Conservation (phyloP, 1,140 invertebrate genomes). For the Pseudomyrmex concolor region DNA sequence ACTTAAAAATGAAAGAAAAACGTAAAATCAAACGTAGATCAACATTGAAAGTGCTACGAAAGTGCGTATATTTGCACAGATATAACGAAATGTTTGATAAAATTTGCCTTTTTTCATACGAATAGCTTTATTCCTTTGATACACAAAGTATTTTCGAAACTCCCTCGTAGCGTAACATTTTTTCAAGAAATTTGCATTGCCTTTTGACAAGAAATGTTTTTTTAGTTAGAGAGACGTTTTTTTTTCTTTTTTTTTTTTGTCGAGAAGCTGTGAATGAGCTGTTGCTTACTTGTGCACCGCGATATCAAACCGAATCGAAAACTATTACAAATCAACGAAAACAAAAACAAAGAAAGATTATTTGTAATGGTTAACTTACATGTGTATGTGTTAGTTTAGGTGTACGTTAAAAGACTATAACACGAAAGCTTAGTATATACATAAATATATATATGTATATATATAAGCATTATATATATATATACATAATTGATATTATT, state of each 20-base stretch:
- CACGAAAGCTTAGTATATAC: conserved; percentile 76
- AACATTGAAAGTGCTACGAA: conserved; percentile 27
- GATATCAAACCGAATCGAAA: conserved; percentile 6
- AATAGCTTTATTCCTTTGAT: conserved; percentile 66
- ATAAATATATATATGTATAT: conserved; percentile 65
- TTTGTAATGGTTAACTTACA: conserved; percentile 71
- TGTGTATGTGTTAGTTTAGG: conserved; percentile 76
- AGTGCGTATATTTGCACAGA: conserved; percentile 28
- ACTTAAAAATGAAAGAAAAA: conserved; percentile 12
- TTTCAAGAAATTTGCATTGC: conserved; percentile 63
- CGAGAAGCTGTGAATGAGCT: conserved; percentile 4
- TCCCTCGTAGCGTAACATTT: conserved; percentile 51
- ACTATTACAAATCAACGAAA: conserved; percentile 38
- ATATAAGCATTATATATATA: conserved; percentile 75
- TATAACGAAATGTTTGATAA: conserved; percentile 64
- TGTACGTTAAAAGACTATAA: conserved; percentile 82
- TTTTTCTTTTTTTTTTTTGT: conserved; percentile 41
- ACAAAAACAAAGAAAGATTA: not conserved
- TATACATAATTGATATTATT: conserved; percentile 77
- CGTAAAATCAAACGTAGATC: conserved; percentile 36
- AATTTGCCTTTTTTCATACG: conserved; percentile 65
- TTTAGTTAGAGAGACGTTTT: conserved; percentile 18
- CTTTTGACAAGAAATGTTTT: conserved; percentile 39
- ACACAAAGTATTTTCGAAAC: conserved; percentile 40
- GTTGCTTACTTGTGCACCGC: conserved; percentile 51